Evolutionary conservation across 1,140 invertebrate species (phyloP), one percentile per base, ranked within the genome.

Genomic region (Radopholus similis): DNA sequence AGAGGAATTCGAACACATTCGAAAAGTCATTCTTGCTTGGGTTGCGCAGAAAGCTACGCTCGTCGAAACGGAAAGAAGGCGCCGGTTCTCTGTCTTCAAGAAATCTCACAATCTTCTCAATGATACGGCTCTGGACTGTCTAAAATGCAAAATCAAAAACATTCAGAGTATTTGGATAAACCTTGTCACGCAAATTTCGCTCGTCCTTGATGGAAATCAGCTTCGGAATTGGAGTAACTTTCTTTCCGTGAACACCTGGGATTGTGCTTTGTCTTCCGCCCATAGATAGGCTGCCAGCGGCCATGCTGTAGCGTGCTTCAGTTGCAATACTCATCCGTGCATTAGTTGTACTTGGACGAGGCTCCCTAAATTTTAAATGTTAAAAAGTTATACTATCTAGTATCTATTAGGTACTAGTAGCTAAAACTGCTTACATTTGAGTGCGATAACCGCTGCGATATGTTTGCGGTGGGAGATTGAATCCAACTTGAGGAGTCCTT

Each of bases 1-100:
- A 62, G 11, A 62, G 13, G 21, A 40, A 62, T 6, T 62, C 18
- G 21, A 62, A 62, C 28, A 62, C 59, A 47, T 62, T 13, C 18
- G 40, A 23, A 23, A 47, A 62, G 28, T 49, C 21, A 28, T 28
- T 62, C 18, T 49, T 62, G 40, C 34, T 62, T 13, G 59, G 21
- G 8, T 9, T 26, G 4, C 40, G 40, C 40, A 62, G 32, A 49
- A 47, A 62, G 8, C 47, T 34, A 11, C 34, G 59, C 28, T 26
- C 23, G 4, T 34, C 59, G 18, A 62, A 62, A 34, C 15, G 23
- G 30, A 62, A 62, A 0, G 40, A 15, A 11, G 59, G 59, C 5
- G 59, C 42, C 30, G 59, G 59, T 3, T 49, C 9, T 30, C 59
- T 32, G 18, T 62, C 59, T 28, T 51, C 59, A 35, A 62, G 26